phyloP scores from a whole-genome alignment of 1,140 invertebrate genomes.

The Drosophila kepulauana region DNA sequence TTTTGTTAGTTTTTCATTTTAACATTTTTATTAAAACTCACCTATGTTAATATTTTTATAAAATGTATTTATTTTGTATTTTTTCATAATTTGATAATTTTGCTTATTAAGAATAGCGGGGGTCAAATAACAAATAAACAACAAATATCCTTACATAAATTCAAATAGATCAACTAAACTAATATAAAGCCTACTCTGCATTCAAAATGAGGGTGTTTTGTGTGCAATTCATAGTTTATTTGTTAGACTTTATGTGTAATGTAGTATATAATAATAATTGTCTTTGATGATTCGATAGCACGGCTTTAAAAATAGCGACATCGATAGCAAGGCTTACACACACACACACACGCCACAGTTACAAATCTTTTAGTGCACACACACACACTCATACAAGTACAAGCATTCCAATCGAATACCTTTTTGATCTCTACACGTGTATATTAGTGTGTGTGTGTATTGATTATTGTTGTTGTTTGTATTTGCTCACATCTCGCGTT shows the following conservation, averaged over 20 bases:
- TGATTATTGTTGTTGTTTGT: slow-evolving; percentile 49
- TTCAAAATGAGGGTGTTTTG: background rate
- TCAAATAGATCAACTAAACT: slow-evolving; percentile 2
- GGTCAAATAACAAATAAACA: too few species aligned
- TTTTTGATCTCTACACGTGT: slow-evolving; percentile 13
- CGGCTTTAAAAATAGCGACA: slow-evolving; percentile 21
- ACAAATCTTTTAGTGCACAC: slow-evolving; percentile 20
- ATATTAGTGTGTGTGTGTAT: slow-evolving; percentile 18
- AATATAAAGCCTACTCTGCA: background rate
- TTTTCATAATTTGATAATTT: too few species aligned
- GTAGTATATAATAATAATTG: too few species aligned
- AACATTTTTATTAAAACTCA: too few species aligned
- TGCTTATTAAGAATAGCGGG: too few species aligned
- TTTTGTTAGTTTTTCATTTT: too few species aligned
- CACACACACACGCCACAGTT: background rate
- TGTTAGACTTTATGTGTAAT: too few species aligned
- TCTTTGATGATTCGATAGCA: slow-evolving; percentile 5
- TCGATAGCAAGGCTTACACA: slow-evolving; percentile 31
- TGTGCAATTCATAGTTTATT: background rate
- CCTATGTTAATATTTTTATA: too few species aligned
- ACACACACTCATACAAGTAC: slow-evolving; percentile 10
- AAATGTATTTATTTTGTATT: too few species aligned
- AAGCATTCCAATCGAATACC: slow-evolving; percentile 54
- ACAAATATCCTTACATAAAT: background rate
- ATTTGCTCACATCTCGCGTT: slow-evolving; percentile 36